phyloP scores from a whole-genome alignment of 2,888 invertebrate species.

The Cactoblastis cactorum region DNA sequence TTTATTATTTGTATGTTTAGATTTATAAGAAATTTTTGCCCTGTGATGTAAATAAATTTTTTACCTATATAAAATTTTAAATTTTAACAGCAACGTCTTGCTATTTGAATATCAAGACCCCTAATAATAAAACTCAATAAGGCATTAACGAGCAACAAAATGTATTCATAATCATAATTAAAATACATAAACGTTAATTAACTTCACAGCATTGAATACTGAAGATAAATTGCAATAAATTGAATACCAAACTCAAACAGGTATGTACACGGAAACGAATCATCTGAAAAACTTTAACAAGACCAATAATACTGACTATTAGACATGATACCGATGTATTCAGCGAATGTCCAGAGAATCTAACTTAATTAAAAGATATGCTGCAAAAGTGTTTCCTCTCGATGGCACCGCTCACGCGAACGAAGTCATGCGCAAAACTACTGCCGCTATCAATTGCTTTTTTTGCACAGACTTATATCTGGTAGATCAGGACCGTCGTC shows the following conservation, averaged over 20 bases:
- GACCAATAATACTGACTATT: neutral
- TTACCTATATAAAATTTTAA: too few relatives aligned
- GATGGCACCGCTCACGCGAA: slow-evolving; percentile 8
- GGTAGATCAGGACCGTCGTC: too few relatives aligned
- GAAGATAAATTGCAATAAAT: neutral
- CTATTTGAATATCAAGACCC: too few relatives aligned
- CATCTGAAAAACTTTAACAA: slow-evolving; percentile 11
- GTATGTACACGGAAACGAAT: slow-evolving; percentile 2
- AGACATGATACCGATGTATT: slow-evolving; percentile 7
- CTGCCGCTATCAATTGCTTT: slow-evolving; percentile 26
- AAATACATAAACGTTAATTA: neutral
- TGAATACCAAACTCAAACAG: neutral
- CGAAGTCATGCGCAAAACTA: slow-evolving; percentile 30
- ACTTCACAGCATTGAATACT: neutral
- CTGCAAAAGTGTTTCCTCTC: slow-evolving; percentile 14
- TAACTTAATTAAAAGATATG: slow-evolving; percentile 28
- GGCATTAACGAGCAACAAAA: too few relatives aligned
- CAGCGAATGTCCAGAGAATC: slow-evolving; percentile 17
- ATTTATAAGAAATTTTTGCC: too few relatives aligned
- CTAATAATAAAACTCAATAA: too few relatives aligned
- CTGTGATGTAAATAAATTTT: too few relatives aligned
- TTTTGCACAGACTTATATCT: too few relatives aligned
- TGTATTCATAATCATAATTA: too few relatives aligned
- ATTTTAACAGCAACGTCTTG: too few relatives aligned
- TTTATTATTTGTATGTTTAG: too few relatives aligned